phyloP scores from a whole-genome alignment of 2,888 invertebrate species.

The Agonopterix alstromeriana region DNA sequence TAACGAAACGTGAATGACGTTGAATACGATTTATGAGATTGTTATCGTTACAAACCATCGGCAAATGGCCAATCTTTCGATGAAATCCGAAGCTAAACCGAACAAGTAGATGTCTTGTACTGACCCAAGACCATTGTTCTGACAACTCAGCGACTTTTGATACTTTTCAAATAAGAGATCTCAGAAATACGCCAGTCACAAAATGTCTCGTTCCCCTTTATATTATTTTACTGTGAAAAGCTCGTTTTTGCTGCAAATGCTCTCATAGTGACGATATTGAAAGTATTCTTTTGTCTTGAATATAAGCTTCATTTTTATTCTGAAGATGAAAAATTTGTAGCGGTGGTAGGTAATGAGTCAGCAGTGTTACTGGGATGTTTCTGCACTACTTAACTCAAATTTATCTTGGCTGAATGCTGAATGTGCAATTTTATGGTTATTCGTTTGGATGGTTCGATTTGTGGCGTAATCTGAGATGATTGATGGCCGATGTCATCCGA shows the following conservation, averaged over 20 bases:
- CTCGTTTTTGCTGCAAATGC: conserved; percentile 27
- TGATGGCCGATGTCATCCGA: conserved; percentile 43
- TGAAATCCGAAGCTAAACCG: conserved; percentile 19
- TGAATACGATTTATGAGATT: conserved; percentile 41
- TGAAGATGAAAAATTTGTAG: conserved; percentile 28
- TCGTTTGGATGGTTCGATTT: conserved; percentile 50
- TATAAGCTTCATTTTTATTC: conserved; percentile 36
- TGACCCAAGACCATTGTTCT: conserved; percentile 31
- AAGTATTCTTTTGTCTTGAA: conserved; percentile 37
- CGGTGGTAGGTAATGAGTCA: conserved; percentile 38
- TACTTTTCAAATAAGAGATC: conserved; percentile 41
- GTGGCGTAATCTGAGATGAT: conserved; percentile 54
- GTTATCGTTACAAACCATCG: conserved; percentile 33
- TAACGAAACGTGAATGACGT: conserved; percentile 27
- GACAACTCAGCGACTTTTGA: conserved; percentile 46
- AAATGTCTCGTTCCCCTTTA: conserved; percentile 23
- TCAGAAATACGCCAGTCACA: conserved; percentile 34
- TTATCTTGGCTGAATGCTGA: conserved; percentile 45
- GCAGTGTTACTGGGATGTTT: conserved; percentile 38
- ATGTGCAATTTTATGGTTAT: conserved; percentile 57
- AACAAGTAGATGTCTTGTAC: conserved; percentile 31
- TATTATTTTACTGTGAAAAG: conserved; percentile 31
- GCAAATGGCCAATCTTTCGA: conserved; percentile 33
- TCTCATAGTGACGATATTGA: conserved; percentile 29
- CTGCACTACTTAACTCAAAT: conserved; percentile 48